Evolutionary conservation across 2,888 invertebrate species (phyloP), one percentile per base, ranked within the genome.

Genomic region (Microplitis deprimator): DNA sequence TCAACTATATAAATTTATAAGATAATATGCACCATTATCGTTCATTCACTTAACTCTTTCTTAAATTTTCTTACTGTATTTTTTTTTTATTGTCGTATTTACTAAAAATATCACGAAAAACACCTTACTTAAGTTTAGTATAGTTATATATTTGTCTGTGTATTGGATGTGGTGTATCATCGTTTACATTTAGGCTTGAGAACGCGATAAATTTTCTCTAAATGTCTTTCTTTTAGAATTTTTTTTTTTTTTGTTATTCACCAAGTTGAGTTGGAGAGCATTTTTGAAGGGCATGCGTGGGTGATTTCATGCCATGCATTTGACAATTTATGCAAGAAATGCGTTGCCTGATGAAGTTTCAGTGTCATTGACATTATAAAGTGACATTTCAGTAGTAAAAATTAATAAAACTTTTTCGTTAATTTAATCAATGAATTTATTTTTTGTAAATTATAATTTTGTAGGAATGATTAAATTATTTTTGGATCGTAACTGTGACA

Each of bases 211-310:
- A 50, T 50, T 50, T 50, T 4, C 8, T 8, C 5, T 50, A 50
- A 50, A 50, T 50, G 50, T 50, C 50, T 13, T 10, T 50, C 50
- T 50, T 50, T 50, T 10, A 50, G 50, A 50, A 50, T 65, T 65
- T 62, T 62, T 62, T 65, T 62, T 62, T 62, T 62, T 17, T n/a
- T 62, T 62, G 16, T 62, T 62, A 17, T 16, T 16, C 38, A 65
- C 29, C 38, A 7, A 62, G 65, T 65, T 20, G 65, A 29, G 29
- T 29, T 20, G 65, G 29, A 65, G 20, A 65, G 29, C 29, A 29
- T 65, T 65, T 50, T 17, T 65, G 65, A 65, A 65, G 65, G 65
- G 65, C 65, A 65, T 10, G 20, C 38, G 65, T 65, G 29, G 65
- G 65, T 29, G 65, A 38, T 8, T 13, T 38, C 13, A 20, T 7